These are phyloP conservation scores for Rhamnusium bicolor DNA, from an alignment of 2,888 invertebrate species.

Conservation along the genomic window DNA sequence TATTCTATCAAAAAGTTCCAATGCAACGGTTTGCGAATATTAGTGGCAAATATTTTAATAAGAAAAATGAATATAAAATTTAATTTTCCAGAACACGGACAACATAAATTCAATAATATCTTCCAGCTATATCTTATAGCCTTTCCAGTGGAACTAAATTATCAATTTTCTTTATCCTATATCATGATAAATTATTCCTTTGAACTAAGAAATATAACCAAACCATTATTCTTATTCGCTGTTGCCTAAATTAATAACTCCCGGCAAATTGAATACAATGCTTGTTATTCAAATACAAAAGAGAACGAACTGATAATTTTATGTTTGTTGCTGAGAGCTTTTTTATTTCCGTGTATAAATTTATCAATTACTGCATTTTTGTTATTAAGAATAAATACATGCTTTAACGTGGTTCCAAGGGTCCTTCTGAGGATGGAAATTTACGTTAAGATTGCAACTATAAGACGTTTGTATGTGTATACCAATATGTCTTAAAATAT, in stretches of 20 bases:
- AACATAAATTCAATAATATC: neutral
- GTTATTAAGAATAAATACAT: too few species aligned
- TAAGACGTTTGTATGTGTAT: too few species aligned
- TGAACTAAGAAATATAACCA: neutral
- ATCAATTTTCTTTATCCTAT: neutral
- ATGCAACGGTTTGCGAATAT: too few species aligned
- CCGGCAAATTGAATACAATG: neutral
- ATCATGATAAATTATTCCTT: neutral
- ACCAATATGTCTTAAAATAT: too few species aligned
- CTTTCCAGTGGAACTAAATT: neutral
- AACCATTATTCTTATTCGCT: neutral
- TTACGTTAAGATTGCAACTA: too few species aligned
- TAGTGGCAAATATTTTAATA: too few species aligned
- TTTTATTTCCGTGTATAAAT: too few species aligned
- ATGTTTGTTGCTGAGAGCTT: neutral
- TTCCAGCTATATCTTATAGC: neutral
- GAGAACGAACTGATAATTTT: neutral
- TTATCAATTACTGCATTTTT: too few species aligned
- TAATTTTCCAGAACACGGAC: neutral
- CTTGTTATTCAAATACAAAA: neutral
- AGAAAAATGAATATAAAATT: neutral
- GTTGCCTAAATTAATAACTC: neutral
- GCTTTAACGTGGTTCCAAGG: too few species aligned
- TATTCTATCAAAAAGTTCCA: too few species aligned
- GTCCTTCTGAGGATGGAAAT: too few species aligned